Evolutionary conservation across 2,113 vertebrate genomes (phyloP).

Genomic region (Paratilapia polleni): DNA sequence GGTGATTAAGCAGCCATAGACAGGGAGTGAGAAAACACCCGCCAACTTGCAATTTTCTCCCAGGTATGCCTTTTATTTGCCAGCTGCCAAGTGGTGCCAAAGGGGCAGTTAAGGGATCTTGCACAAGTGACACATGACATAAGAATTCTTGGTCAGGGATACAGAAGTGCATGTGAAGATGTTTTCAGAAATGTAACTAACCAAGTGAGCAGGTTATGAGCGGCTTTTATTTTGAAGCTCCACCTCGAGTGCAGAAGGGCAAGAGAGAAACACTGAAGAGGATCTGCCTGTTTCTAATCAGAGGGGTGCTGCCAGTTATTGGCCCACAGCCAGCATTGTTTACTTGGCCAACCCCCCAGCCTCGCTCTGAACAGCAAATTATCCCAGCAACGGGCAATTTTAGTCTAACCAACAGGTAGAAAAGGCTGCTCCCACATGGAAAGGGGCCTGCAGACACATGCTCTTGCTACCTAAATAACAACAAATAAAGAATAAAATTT

Average conservation of each 20-base stretch:
- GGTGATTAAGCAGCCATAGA: slow-evolving; percentile 72
- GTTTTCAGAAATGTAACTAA: not conserved
- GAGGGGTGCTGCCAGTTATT: slow-evolving; percentile 42
- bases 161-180: not conserved
- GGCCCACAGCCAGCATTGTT: slow-evolving; percentile 73
- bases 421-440: slow-evolving; percentile 37
- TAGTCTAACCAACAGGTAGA: slow-evolving; percentile 63
- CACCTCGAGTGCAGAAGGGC: not conserved
- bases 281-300: slow-evolving; percentile 62
- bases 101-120: slow-evolving; percentile 34
- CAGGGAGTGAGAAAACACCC: slow-evolving; percentile 39
- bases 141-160: too few relatives aligned
- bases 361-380: slow-evolving; percentile 56
- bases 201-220: not conserved
- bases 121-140: not conserved
- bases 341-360: slow-evolving; percentile 60
- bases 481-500: slow-evolving; percentile 26
- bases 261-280: not conserved
- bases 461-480: slow-evolving; percentile 41
- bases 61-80: slow-evolving; percentile 81
- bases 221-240: slow-evolving; percentile 6
- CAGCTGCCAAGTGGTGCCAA: slow-evolving; percentile 76
- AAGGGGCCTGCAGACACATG: slow-evolving; percentile 18
- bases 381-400: slow-evolving; percentile 54
- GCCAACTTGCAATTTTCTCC: slow-evolving; percentile 76